Conservation (phyloP, 1,140 invertebrate genomes). For the Papilio polytes region DNA sequence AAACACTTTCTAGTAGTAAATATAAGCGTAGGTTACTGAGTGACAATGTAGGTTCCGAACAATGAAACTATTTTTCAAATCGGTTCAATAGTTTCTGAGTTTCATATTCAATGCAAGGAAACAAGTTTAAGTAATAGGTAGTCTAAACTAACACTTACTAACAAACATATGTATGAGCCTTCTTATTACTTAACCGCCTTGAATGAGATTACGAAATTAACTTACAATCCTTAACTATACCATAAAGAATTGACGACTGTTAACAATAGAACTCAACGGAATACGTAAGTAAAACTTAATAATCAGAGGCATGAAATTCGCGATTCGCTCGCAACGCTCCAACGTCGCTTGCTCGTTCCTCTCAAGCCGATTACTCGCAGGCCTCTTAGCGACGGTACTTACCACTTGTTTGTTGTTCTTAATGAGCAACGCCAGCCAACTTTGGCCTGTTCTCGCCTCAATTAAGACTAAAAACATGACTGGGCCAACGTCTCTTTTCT, state of each 20-base stretch:
- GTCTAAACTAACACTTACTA: too few species aligned
- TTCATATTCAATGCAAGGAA: too few species aligned
- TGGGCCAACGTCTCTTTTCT: slow-evolving; percentile 54
- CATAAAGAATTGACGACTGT: background rate
- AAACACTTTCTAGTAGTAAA: background rate
- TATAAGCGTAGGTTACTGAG: background rate
- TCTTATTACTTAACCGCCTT: too few species aligned
- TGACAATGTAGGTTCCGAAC: too few species aligned
- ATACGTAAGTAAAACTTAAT: slow-evolving; percentile 15
- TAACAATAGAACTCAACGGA: background rate
- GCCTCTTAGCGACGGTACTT: slow-evolving; percentile 67
- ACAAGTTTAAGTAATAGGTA: too few species aligned
- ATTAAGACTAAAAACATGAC: slow-evolving; percentile 80
- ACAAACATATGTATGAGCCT: too few species aligned
- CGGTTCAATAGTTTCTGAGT: too few species aligned
- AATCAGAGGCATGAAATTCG: background rate
- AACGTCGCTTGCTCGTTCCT: slow-evolving; percentile 44
- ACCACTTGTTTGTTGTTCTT: slow-evolving; percentile 81
- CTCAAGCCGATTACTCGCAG: slow-evolving; percentile 66
- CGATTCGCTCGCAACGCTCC: background rate
- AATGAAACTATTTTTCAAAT: too few species aligned
- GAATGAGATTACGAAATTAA: too few species aligned
- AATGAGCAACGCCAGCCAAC: slow-evolving; percentile 79
- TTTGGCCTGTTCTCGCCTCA: slow-evolving; percentile 76
- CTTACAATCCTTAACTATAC: too few species aligned